phyloP scores from a whole-genome alignment of 1,140 invertebrate species.

The Drepana arcuata region DNA sequence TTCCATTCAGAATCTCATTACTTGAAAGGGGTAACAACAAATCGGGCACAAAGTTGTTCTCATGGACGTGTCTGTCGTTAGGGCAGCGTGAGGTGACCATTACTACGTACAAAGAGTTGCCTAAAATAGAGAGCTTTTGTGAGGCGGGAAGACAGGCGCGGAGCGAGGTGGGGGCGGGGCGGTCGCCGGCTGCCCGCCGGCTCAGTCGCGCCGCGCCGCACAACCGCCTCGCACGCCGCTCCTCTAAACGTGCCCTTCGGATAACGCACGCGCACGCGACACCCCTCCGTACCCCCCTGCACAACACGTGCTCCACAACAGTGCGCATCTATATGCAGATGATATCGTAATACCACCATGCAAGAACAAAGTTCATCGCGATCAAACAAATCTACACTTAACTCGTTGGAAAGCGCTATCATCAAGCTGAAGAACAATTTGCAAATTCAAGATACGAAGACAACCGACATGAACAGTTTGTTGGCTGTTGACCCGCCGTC shows the following conservation, averaged over 20 bases:
- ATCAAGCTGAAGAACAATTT: constrained; percentile 70
- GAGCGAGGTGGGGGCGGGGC: constrained; percentile 56
- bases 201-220: constrained; percentile 63
- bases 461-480: constrained; percentile 54
- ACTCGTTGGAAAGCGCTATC: constrained; percentile 66
- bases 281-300: constrained; percentile 31
- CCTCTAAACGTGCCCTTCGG: constrained; percentile 26
- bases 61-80: constrained; percentile 68
- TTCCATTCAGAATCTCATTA: constrained; percentile 69
- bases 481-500: constrained; percentile 46
- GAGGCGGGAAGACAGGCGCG: constrained; percentile 50
- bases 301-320: constrained; percentile 41
- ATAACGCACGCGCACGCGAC: constrained; percentile 53
- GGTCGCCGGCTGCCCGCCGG: constrained; percentile 51
- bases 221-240: constrained; percentile 53
- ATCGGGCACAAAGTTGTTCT: constrained; percentile 62
- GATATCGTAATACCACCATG: constrained; percentile 38
- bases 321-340: constrained; percentile 25
- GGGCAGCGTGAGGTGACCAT: constrained; percentile 68
- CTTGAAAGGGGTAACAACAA: constrained; percentile 57
- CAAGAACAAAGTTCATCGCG: constrained; percentile 64
- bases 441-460: constrained; percentile 64
- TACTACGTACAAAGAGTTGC: constrained; percentile 68
- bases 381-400: constrained; percentile 54
- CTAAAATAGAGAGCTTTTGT: constrained; percentile 71